Evolutionary conservation across 2,797 vertebrate species (phyloP).

Genomic region (Gorsachius magnificus): DNA sequence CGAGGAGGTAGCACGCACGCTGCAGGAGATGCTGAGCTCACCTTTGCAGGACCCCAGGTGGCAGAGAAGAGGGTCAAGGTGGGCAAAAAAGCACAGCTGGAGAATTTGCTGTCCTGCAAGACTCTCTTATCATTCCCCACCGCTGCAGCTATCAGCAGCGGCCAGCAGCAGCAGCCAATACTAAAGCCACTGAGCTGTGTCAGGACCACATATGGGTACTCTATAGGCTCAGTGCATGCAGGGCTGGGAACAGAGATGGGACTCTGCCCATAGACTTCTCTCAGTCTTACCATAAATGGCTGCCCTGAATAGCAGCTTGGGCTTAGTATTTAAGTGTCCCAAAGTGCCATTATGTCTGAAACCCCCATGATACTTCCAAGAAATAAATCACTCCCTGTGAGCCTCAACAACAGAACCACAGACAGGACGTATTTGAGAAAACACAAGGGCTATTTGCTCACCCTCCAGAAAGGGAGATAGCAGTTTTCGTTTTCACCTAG

Average conservation of each 20-base stretch:
- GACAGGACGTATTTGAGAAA: background rate
- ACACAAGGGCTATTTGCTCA: background rate
- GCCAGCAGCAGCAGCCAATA: background rate
- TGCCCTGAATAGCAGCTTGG: background rate
- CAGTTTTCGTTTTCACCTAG: slow-evolving; percentile 15
- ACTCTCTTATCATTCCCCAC: background rate
- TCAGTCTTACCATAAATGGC: background rate
- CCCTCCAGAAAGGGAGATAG: background rate
- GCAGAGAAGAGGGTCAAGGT: background rate
- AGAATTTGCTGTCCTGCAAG: background rate
- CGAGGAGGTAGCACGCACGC: fast-evolving
- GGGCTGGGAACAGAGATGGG: background rate
- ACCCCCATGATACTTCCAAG: background rate
- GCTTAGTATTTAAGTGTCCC: background rate
- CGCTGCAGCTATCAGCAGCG: background rate
- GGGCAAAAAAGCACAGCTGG: background rate
- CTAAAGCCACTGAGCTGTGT: background rate
- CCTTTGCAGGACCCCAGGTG: background rate
- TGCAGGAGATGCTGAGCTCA: background rate
- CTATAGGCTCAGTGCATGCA: background rate
- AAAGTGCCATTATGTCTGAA: background rate
- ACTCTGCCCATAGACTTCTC: background rate
- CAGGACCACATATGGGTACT: background rate
- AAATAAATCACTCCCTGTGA: background rate
- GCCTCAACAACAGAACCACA: background rate